Conservation (phyloP, 1,140 invertebrate species). For the Nixonia krombeini region DNA sequence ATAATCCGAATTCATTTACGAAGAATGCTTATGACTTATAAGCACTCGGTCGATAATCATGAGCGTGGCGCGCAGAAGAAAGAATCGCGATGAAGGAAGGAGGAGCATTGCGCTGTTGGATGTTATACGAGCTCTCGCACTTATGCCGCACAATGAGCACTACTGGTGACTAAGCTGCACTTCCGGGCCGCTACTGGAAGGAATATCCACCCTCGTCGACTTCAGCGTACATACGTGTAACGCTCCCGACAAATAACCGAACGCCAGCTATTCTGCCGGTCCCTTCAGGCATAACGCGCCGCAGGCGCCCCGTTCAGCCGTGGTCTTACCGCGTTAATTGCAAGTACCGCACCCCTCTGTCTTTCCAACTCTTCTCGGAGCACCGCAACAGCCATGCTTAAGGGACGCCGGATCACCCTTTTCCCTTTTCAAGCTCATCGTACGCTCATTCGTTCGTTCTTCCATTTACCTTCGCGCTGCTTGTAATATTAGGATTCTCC, state of each 20-base stretch:
- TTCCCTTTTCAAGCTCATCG: conserved; percentile 53
- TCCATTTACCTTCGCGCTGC: too few species aligned
- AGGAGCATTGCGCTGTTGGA: background rate
- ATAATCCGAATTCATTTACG: too few species aligned
- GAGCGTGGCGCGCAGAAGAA: background rate
- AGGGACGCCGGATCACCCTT: conserved; percentile 41
- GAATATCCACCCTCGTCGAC: background rate
- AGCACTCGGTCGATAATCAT: background rate
- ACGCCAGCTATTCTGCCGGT: conserved; percentile 34
- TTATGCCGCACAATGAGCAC: conserved; percentile 26
- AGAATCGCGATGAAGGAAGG: background rate
- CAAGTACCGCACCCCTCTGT: conserved; percentile 37
- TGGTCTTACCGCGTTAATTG: conserved; percentile 58
- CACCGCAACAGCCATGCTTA: conserved; percentile 40
- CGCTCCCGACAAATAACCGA: conserved; percentile 49
- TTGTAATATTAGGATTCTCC: conserved; percentile 58
- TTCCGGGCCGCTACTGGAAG: conserved; percentile 20
- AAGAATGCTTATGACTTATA: too few species aligned
- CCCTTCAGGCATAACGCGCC: background rate
- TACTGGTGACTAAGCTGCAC: conserved; percentile 40
- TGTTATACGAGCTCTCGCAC: conserved; percentile 48
- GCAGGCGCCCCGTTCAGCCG: conserved; percentile 11
- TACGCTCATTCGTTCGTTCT: conserved; percentile 51
- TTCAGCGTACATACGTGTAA: too few species aligned
- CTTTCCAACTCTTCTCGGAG: conserved; percentile 47